Evolutionary conservation across 2,113 vertebrate genomes (phyloP), one percentile per base, ranked within the genome.

Genomic region (Gopherus flavomarginatus): DNA sequence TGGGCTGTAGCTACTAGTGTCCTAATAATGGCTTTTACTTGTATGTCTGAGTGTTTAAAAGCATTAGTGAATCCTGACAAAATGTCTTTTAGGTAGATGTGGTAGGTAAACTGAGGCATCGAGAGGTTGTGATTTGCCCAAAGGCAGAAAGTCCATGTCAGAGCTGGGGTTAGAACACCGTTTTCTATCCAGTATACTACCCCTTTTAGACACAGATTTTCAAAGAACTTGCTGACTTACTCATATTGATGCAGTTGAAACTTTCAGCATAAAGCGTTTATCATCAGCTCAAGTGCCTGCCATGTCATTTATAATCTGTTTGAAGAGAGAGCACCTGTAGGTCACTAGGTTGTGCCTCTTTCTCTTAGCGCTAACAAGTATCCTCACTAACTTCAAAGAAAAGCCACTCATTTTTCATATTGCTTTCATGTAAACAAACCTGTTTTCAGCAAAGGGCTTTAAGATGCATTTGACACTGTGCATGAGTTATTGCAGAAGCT

Each of bases 371-470:
- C 52, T 79, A 85, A n/a, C 13, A 90, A 54, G 54, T 86, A 69
- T 88, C 54, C 79, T 47, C n/a, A 35, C 57, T 53, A 49, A 5
- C 29, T 93, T 90, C 24, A 94, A 90, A 81, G 72, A 86, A 87
- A 82, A 11, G 38, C 8, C 11, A 2, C 12, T 49, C 6, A 59
- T 29, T 59, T 96, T 81, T 92, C 69, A 19, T 82, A 84, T 47
- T 35, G 52, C 57, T 90, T 88, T 94, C 19, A 24, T 83, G n/a
- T 78, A 44, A 90, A 65, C 38, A 56, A 78, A 14, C 0, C 0
- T 27, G 19, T 85, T 88, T 92, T 21, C 52, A 47, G 19, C 42
- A 89, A 89, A 91, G 49, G 52, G 9, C 10, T 95, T 93, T 59
- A 6, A 77, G 24, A 26, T 80, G 2, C 85, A 13, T 19, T 84